These are phyloP conservation scores for Periophthalmus magnuspinnatus DNA, from an alignment of 2,797 vertebrate species.

Conservation along the genomic window DNA sequence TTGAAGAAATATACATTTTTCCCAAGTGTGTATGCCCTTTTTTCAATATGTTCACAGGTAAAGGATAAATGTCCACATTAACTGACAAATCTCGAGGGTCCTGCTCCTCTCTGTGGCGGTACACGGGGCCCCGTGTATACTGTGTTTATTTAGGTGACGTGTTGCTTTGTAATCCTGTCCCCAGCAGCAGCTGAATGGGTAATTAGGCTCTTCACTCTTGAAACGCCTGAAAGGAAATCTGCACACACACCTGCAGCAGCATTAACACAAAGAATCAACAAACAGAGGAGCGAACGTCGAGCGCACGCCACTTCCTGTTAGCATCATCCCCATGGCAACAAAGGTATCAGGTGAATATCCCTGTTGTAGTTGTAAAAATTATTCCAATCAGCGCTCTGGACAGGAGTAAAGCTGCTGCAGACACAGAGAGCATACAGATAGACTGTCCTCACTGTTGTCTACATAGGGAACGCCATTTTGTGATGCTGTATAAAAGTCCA, in stretches of 20 bases:
- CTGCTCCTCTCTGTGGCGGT: background rate
- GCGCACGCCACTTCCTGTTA: constrained; percentile 31
- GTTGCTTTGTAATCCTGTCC: constrained; percentile 21
- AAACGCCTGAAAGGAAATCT: constrained; percentile 41
- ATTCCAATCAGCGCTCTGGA: no score
- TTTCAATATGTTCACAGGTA: no score
- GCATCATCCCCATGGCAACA: constrained; percentile 44
- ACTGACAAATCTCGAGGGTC: background rate
- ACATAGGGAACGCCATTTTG: no score
- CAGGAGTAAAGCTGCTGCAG: no score
- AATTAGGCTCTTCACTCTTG: constrained; percentile 50
- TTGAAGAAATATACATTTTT: background rate
- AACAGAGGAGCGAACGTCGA: constrained; percentile 35
- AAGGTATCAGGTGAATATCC: background rate
- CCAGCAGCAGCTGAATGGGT: constrained; percentile 42
- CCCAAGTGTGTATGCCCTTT: background rate
- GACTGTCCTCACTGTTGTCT: no score
- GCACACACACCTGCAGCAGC: constrained; percentile 17
- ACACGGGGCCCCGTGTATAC: constrained; percentile 13
- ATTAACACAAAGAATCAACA: constrained; percentile 21
- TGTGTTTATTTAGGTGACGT: constrained; percentile 20
- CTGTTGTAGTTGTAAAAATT: background rate
- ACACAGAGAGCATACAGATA: no score
- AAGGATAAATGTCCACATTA: no score
- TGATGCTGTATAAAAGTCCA: no score